phyloP scores from a whole-genome alignment of 1,140 invertebrate genomes.

The Doryteuthis pealeii region DNA sequence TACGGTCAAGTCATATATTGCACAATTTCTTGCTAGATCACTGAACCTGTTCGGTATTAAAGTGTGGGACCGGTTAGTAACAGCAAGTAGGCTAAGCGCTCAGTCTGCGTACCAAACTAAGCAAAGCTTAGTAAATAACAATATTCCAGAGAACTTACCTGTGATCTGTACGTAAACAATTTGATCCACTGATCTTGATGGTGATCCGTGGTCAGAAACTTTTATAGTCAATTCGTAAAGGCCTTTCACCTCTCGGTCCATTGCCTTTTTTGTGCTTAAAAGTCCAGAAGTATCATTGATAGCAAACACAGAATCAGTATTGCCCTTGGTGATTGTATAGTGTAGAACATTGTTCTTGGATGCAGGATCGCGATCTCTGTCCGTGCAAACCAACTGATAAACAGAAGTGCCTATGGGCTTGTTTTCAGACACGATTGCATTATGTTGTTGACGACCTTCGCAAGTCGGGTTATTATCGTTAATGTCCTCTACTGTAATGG shows the following conservation, averaged over 20 bases:
- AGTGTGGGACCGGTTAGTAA: too few species aligned
- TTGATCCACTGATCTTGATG: not conserved
- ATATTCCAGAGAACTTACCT: not conserved
- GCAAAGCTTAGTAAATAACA: too few species aligned
- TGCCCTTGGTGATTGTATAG: not conserved
- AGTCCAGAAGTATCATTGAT: not conserved
- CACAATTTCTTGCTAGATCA: too few species aligned
- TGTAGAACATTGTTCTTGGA: not conserved
- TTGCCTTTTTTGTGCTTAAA: not conserved
- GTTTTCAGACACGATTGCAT: not conserved
- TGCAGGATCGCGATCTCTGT: not conserved
- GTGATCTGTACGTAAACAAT: not conserved
- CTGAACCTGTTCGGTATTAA: too few species aligned
- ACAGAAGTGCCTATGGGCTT: not conserved
- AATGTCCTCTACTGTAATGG: slow-evolving; percentile 32
- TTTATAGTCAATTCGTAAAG: not conserved
- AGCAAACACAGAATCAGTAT: not conserved
- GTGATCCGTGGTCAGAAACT: not conserved
- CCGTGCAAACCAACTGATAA: not conserved
- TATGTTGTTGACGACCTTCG: not conserved
- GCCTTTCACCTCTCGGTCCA: not conserved
- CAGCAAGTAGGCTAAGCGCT: too few species aligned
- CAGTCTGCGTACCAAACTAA: too few species aligned
- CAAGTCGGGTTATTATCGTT: slow-evolving; percentile 39
- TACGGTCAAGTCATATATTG: too few species aligned